Conservation (phyloP, 2,797 vertebrate genomes). For the Babyrousa celebensis region DNA sequence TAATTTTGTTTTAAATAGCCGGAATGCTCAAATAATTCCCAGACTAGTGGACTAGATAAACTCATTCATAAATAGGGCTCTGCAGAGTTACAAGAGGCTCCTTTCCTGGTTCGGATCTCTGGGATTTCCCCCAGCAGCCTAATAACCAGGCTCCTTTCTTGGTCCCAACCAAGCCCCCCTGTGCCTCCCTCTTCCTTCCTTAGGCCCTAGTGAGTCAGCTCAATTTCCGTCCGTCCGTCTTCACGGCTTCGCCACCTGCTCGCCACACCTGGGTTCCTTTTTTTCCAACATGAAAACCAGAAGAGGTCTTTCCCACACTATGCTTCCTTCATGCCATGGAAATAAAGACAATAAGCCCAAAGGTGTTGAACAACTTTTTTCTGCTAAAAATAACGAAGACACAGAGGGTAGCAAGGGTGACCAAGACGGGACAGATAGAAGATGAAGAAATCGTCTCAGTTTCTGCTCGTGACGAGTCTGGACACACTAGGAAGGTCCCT, state of each 20-base stretch:
- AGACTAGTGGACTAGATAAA: neutral
- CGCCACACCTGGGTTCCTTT: constrained; percentile 33
- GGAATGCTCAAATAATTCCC: neutral
- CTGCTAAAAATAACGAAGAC: constrained; percentile 33
- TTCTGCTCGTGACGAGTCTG: neutral
- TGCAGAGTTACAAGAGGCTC: neutral
- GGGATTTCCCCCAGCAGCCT: constrained; percentile 7
- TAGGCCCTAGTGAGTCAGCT: neutral
- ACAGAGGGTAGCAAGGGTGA: neutral
- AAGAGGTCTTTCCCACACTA: neutral
- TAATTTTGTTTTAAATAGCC: too few species aligned
- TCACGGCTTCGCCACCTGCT: constrained; percentile 9
- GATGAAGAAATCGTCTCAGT: neutral
- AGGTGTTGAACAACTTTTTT: neutral
- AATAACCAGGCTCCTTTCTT: neutral
- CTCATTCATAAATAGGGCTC: neutral
- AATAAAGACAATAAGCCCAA: neutral
- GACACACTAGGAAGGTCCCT: neutral
- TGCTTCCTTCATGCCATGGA: neutral
- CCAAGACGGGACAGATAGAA: neutral
- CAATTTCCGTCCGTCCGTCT: neutral
- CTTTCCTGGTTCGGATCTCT: neutral
- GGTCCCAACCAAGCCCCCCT: neutral
- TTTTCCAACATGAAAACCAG: neutral
- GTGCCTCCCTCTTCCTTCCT: constrained; percentile 24